Conservation (phyloP, 1,140 invertebrate species). For the Rhizoglyphus robini region DNA sequence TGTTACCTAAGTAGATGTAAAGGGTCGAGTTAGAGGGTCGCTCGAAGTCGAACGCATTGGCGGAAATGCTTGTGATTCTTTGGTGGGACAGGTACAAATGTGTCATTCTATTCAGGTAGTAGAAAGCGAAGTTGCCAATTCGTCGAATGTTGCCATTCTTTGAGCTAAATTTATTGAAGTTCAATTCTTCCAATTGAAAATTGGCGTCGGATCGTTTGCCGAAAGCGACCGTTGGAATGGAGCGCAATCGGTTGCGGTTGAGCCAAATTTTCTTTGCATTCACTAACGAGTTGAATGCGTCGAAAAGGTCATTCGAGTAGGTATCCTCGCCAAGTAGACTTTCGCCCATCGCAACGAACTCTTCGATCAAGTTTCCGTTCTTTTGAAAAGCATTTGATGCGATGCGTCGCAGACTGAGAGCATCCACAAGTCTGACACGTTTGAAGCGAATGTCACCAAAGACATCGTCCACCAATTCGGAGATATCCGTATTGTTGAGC, state of each 20-base stretch:
- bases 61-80: background rate
- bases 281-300: background rate
- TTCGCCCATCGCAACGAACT: conserved; percentile 7
- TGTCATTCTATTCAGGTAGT: conserved; percentile 13
- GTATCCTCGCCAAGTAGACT: conserved; percentile 2
- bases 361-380: background rate
- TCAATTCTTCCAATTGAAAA: conserved; percentile 5
- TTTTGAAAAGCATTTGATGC: background rate
- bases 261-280: background rate
- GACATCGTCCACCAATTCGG: background rate
- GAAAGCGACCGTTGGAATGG: conserved; percentile 10
- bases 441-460: background rate
- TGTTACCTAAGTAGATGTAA: conserved; percentile 17
- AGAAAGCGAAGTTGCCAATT: conserved; percentile 16
- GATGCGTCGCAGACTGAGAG: conserved; percentile 4
- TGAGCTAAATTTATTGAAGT: conserved; percentile 10
- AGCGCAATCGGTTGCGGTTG: conserved; percentile 11
- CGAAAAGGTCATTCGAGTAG: conserved; percentile 5
- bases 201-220: background rate
- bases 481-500: conserved; percentile 13
- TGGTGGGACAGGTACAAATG: conserved; percentile 17
- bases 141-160: conserved; percentile 3
- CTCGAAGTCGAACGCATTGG: conserved; percentile 18
- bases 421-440: background rate
- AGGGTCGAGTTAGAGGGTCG: background rate